Percentiles rank a stretch among this genome's conserved stretches.
phyloP scores from a whole-genome alignment of 2,113 vertebrate genomes.

The Solenodon paradoxus region DNA sequence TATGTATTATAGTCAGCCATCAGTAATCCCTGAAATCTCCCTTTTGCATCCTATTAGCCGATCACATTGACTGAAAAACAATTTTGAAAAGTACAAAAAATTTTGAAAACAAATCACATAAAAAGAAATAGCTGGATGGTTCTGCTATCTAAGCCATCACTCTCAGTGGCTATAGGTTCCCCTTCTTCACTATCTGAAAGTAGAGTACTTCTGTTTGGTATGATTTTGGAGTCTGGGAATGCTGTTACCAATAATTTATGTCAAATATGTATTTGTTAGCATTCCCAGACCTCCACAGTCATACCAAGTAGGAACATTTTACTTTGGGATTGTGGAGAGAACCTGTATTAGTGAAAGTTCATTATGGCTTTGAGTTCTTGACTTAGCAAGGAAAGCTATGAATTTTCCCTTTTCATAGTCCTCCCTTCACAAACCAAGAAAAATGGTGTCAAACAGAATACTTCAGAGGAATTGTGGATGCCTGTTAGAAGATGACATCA shows the following conservation, averaged over 20 bases:
- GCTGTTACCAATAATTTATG: neutral
- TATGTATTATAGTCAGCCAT: neutral
- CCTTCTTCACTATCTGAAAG: neutral
- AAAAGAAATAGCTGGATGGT: neutral
- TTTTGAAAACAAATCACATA: neutral
- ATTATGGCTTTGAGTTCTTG: neutral
- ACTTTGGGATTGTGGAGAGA: neutral
- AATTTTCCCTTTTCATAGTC: neutral
- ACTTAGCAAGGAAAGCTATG: neutral
- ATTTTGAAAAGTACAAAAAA: neutral
- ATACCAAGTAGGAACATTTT: neutral
- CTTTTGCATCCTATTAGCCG: neutral
- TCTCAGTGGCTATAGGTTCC: neutral
- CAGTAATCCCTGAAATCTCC: neutral
- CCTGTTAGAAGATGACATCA: neutral
- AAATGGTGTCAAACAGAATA: neutral
- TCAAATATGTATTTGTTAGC: neutral
- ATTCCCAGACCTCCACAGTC: neutral
- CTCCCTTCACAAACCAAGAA: neutral
- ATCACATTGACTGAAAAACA: neutral
- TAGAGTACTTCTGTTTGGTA: neutral
- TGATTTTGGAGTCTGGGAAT: neutral
- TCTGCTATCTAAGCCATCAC: neutral
- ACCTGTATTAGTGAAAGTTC: neutral
- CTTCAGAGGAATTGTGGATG: neutral